A percentile compares a stretch with the other conserved stretches of the same genome.
Conservation (phyloP, 2,888 invertebrate species). For the Oxycera nigricornis region DNA sequence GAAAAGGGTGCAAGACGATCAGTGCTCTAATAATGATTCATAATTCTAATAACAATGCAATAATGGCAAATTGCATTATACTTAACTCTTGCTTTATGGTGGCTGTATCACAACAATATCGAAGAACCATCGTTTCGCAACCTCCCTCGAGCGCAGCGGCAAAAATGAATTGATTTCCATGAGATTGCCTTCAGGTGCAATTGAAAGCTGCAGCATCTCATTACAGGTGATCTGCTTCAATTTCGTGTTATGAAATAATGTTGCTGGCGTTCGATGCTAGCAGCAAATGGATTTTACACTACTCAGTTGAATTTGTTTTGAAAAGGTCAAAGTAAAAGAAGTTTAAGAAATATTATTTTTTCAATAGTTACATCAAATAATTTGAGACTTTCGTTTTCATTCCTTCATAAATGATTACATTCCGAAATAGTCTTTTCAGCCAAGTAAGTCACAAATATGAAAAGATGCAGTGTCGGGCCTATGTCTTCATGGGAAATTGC, state of each 20-base stretch:
- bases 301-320: no score
- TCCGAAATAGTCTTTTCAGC: no score
- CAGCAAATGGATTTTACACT: no score
- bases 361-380: no score
- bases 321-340: no score
- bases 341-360: no score
- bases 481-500: neutral
- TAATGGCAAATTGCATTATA: slow-evolving; percentile 7
- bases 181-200: slow-evolving; percentile 11
- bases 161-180: slow-evolving; percentile 21
- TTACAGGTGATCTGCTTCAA: slow-evolving; percentile 34
- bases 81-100: neutral
- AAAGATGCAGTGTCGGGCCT: neutral
- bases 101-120: neutral
- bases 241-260: slow-evolving; percentile 2
- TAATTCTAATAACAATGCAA: slow-evolving; percentile 26
- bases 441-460: neutral
- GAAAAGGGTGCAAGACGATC: no score
- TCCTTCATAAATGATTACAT: no score
- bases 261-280: neutral
- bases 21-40: neutral
- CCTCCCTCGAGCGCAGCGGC: neutral
- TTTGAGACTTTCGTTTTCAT: no score
- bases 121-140: neutral
- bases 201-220: neutral